phyloP scores from a whole-genome alignment of 2,113 vertebrate genomes.

The Cygnus atratus region DNA sequence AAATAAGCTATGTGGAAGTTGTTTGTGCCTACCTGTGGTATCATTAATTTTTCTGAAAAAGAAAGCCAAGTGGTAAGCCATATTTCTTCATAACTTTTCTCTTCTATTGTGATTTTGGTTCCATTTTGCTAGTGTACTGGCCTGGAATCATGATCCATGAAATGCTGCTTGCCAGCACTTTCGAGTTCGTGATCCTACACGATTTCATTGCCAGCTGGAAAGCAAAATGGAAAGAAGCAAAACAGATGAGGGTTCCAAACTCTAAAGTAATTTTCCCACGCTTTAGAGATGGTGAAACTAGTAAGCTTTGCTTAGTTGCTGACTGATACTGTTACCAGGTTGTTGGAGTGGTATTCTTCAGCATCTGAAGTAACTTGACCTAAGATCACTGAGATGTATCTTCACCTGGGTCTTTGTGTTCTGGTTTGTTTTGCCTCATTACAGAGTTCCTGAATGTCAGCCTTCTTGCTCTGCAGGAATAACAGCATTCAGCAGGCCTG shows the following conservation, averaged over 20 bases:
- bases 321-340: background rate
- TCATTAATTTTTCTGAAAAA: background rate
- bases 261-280: slow-evolving; percentile 46
- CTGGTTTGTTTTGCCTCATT: background rate
- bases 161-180: slow-evolving; percentile 30
- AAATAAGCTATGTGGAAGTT: background rate
- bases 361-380: background rate
- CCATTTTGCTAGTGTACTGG: background rate
- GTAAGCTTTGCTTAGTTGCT: slow-evolving; percentile 5
- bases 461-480: background rate
- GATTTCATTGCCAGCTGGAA: slow-evolving; percentile 69
- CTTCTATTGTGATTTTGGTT: background rate
- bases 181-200: slow-evolving; percentile 40
- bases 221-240: slow-evolving; percentile 64
- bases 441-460: background rate
- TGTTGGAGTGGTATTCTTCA: background rate
- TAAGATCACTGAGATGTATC: background rate
- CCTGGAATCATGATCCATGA: slow-evolving; percentile 17
- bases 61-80: background rate
- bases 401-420: background rate
- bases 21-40: background rate
- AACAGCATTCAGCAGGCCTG: background rate
- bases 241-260: slow-evolving; percentile 24
- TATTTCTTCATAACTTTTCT: background rate
- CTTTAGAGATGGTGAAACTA: slow-evolving; percentile 24